A percentile compares a stretch with the other conserved stretches of the same genome.
phyloP scores from a whole-genome alignment of 2,888 invertebrate genomes.

The Trichacis sp. region DNA sequence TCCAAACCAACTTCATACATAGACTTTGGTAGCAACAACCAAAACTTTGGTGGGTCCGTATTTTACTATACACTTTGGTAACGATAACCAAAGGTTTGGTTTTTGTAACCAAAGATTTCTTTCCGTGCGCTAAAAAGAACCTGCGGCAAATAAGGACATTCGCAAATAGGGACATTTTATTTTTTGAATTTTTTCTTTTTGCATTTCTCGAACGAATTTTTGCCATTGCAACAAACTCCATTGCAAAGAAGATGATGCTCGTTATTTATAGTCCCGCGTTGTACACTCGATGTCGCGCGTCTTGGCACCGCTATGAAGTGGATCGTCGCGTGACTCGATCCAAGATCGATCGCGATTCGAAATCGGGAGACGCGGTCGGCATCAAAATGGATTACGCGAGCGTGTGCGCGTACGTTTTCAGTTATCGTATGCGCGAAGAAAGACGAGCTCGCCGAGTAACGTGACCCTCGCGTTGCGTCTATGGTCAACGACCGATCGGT shows the following conservation, averaged over 20 bases:
- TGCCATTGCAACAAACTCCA: too few species aligned
- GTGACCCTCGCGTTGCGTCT: slow-evolving; percentile 15
- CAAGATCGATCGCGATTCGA: slow-evolving; percentile 27
- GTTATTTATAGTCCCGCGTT: background rate
- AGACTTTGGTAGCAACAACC: too few species aligned
- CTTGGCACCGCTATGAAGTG: background rate
- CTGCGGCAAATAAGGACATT: too few species aligned
- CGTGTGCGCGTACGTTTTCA: slow-evolving; percentile 26
- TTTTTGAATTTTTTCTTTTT: too few species aligned
- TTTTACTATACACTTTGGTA: too few species aligned
- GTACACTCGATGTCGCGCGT: background rate
- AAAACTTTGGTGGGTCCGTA: too few species aligned
- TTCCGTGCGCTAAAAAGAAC: too few species aligned
- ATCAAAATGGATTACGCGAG: slow-evolving; percentile 35
- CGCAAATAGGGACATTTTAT: too few species aligned
- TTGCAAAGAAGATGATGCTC: background rate
- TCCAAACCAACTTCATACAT: too few species aligned
- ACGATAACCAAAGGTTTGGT: too few species aligned
- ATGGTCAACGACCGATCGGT: slow-evolving; percentile 40
- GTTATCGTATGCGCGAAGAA: slow-evolving; percentile 20
- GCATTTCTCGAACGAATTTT: too few species aligned
- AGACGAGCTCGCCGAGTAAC: slow-evolving; percentile 14
- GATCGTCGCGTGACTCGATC: slow-evolving; percentile 15
- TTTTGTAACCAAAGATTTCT: too few species aligned
- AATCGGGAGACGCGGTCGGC: slow-evolving; percentile 30